Percentiles rank a stretch among this genome's conserved stretches.
Conservation (phyloP, 2,888 invertebrate species). For the Cataglyphis albicans region DNA sequence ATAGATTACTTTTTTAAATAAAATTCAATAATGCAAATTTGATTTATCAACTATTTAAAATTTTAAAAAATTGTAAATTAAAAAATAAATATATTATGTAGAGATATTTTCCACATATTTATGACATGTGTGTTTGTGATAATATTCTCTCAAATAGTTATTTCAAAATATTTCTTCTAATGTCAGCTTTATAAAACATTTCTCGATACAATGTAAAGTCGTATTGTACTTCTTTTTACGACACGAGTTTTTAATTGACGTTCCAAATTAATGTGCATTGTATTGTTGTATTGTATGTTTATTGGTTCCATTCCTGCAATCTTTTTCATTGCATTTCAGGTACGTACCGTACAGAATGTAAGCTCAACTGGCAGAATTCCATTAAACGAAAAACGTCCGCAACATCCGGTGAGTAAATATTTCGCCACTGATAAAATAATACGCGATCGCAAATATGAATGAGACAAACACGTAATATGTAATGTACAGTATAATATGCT, state of each 20-base stretch:
- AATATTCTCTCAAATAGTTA: neutral
- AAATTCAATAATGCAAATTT: neutral
- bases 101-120: neutral
- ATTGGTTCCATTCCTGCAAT: slow-evolving; percentile 35
- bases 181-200: neutral
- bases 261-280: slow-evolving; percentile 27
- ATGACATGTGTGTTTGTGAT: neutral
- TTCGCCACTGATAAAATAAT: slow-evolving; percentile 37
- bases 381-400: slow-evolving; percentile 60
- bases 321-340: slow-evolving; percentile 64
- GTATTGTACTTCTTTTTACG: neutral
- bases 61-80: neutral
- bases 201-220: neutral
- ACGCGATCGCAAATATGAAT: slow-evolving; percentile 5
- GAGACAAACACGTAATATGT: slow-evolving; percentile 10
- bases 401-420: slow-evolving; percentile 68
- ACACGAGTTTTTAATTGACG: slow-evolving; percentile 12
- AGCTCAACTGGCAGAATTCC: slow-evolving; percentile 27
- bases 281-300: slow-evolving; percentile 27
- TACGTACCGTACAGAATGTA: slow-evolving; percentile 60
- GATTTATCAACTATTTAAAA: neutral
- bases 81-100: neutral
- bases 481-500: neutral
- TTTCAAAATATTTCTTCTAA: slow-evolving; percentile 1
- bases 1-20: neutral